These are phyloP conservation scores for Neelides sp. DNA, from an alignment of 1,140 invertebrate species.

Conservation along the genomic window DNA sequence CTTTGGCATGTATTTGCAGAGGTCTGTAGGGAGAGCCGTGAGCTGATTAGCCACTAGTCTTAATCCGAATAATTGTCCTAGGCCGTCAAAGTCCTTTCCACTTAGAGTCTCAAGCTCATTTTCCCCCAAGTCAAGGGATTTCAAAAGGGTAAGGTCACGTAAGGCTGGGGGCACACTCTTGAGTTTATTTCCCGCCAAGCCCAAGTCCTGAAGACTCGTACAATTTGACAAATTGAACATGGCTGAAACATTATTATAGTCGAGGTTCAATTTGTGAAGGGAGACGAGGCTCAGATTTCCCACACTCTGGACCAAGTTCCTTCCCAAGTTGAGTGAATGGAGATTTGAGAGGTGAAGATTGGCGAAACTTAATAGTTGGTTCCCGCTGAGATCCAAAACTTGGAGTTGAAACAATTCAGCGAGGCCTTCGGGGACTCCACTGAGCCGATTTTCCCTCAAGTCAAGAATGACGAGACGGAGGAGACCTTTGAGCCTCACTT, in stretches of 20 bases:
- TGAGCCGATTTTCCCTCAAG: conserved; percentile 57
- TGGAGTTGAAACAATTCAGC: conserved; percentile 59
- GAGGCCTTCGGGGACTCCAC: conserved; percentile 54
- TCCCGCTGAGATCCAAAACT: conserved; percentile 59
- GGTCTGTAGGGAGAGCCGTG: conserved; percentile 64
- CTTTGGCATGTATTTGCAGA: conserved; percentile 68
- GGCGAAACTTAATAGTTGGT: too few species aligned
- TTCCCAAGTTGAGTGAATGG: conserved; percentile 14
- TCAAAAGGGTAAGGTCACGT: conserved; percentile 57
- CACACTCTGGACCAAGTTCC: too few species aligned
- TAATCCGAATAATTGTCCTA: conserved; percentile 58
- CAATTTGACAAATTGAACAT: conserved; percentile 62
- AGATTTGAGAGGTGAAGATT: conserved; percentile 52
- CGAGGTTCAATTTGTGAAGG: conserved; percentile 56
- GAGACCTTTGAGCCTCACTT: conserved; percentile 52
- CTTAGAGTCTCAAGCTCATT: conserved; percentile 66
- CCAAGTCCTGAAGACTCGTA: conserved; percentile 66
- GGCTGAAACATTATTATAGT: conserved; percentile 55
- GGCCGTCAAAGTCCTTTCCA: conserved; percentile 57
- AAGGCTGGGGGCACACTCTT: conserved; percentile 63
- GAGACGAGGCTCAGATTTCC: too few species aligned
- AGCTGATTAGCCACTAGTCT: conserved; percentile 73
- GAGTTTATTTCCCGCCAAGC: conserved; percentile 69
- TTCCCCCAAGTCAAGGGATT: conserved; percentile 72
- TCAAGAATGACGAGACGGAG: conserved; percentile 59